Evolutionary conservation across 2,113 vertebrate species (phyloP).

Genomic region (Castor canadensis): DNA sequence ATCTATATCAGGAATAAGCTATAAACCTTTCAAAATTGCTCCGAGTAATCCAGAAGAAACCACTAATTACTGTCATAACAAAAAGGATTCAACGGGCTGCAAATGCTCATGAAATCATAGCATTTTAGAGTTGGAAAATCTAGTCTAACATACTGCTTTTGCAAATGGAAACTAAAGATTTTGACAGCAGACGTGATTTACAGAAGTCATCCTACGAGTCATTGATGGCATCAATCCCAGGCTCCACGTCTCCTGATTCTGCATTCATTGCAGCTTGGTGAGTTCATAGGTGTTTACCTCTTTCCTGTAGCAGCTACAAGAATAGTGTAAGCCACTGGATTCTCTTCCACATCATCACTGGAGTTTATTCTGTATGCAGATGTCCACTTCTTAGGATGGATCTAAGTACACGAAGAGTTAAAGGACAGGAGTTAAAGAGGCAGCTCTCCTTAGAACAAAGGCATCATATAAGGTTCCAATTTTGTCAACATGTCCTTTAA

Average conservation of each 20-base stretch:
- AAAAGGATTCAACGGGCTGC: constrained; percentile 82
- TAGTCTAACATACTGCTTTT: not conserved
- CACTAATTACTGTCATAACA: constrained; percentile 87
- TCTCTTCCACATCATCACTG: not conserved
- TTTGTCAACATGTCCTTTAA: not conserved
- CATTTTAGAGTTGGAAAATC: constrained; percentile 41
- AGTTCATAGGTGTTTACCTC: not conserved
- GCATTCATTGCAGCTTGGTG: not conserved
- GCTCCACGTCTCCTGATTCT: not conserved
- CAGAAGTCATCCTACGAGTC: not conserved
- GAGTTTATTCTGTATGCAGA: not conserved
- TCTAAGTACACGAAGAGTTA: not conserved
- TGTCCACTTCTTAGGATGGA: not conserved
- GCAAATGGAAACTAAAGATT: constrained; percentile 19
- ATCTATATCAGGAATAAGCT: constrained; percentile 87
- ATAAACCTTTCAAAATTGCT: constrained; percentile 87
- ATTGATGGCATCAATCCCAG: not conserved
- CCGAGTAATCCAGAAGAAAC: constrained; percentile 84
- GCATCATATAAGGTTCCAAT: not conserved
- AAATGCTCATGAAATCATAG: constrained; percentile 74
- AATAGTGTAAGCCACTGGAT: not conserved
- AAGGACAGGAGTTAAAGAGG: not conserved
- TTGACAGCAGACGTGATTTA: not conserved
- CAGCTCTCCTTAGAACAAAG: not conserved
- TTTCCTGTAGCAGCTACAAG: not conserved